A percentile compares a stretch with the other conserved stretches of the same genome.
Conservation (phyloP, 92 coral and sea anemone species). For the Hydrozoanthus gracilis region DNA sequence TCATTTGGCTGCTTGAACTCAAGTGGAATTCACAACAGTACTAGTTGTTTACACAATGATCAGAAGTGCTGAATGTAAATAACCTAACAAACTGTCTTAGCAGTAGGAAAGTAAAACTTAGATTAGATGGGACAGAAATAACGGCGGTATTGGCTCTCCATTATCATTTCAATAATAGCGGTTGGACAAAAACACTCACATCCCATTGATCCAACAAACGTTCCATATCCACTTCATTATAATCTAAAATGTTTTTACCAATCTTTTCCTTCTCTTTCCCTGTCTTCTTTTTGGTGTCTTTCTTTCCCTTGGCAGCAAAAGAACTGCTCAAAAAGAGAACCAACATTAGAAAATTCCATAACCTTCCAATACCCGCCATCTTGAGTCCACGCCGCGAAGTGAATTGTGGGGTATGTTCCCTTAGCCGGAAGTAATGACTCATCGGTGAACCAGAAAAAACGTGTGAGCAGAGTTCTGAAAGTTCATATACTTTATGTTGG, state of each 20-base stretch:
- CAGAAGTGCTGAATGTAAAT: no score
- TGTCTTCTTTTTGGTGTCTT: constrained; percentile 48
- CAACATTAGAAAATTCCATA: constrained; percentile 36
- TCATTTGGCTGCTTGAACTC: no score
- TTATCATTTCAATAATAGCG: no score
- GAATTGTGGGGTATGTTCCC: constrained; percentile 6
- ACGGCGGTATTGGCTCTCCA: no score
- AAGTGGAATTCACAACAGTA: no score
- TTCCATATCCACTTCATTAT: constrained; percentile 87
- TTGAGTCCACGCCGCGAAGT: not conserved
- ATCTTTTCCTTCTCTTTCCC: constrained; percentile 76
- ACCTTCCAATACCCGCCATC: constrained; percentile 48
- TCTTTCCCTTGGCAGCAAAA: constrained; percentile 52
- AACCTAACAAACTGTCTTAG: no score
- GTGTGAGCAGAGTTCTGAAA: not conserved
- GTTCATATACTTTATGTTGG: not conserved
- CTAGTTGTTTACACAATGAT: no score
- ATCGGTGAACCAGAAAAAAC: constrained; percentile 1
- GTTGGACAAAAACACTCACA: constrained; percentile 56
- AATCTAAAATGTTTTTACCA: constrained; percentile 87
- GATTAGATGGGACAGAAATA: no score
- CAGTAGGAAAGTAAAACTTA: no score
- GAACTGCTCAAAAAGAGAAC: constrained; percentile 40
- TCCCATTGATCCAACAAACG: constrained; percentile 96
- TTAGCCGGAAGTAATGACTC: constrained; percentile 30